Conservation (phyloP, 2,797 vertebrate species). For the Ctenosaura bakeri region DNA sequence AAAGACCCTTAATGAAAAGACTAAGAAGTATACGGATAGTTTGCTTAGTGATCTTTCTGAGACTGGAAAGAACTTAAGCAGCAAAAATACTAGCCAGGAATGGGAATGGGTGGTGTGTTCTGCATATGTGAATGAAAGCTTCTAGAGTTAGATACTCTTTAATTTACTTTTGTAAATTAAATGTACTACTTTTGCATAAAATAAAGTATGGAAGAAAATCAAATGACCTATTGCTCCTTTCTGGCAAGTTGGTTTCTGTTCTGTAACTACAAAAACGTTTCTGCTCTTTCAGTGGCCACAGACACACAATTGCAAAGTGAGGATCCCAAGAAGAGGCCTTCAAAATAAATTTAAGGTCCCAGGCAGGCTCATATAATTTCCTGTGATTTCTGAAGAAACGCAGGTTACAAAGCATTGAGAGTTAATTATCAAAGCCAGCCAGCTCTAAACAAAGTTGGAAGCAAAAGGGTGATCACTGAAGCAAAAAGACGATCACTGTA, state of each 20-base stretch:
- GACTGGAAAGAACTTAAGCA: neutral
- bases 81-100: too few relatives aligned
- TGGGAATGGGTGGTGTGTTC: neutral
- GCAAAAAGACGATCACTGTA: neutral
- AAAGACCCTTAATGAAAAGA: neutral
- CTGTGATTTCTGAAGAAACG: neutral
- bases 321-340: neutral
- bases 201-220: neutral
- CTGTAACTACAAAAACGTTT: neutral
- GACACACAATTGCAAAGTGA: neutral
- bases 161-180: neutral
- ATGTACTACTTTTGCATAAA: neutral
- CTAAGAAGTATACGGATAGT: neutral
- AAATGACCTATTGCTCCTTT: neutral
- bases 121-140: neutral
- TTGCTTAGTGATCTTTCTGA: neutral
- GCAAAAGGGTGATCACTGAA: too few relatives aligned
- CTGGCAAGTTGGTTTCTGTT: neutral
- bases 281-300: neutral
- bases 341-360: neutral
- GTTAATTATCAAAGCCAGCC: neutral
- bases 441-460: neutral
- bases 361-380: neutral
- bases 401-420: neutral
- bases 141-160: too few relatives aligned